phyloP scores from a whole-genome alignment of 2,797 vertebrate genomes.

The Hemitrygon akajei region DNA sequence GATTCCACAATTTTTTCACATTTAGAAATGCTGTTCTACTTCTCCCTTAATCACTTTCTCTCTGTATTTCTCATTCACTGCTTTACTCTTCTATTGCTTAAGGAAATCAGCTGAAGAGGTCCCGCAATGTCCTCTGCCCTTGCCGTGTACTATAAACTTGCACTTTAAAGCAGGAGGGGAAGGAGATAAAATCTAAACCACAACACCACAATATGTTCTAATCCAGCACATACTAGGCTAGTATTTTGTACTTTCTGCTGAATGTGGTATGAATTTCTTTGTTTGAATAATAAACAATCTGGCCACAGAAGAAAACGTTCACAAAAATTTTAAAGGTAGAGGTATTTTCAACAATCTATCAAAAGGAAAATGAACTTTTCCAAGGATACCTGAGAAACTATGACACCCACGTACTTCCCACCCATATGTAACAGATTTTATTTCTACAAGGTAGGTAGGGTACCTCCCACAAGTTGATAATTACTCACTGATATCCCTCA shows the following conservation, averaged over 20 bases:
- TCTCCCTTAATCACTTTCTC: background rate
- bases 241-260: background rate
- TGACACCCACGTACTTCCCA: slow-evolving; percentile 4
- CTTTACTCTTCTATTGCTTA: background rate
- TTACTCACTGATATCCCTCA: background rate
- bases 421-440: background rate
- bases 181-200: background rate
- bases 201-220: background rate
- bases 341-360: background rate
- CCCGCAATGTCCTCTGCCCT: background rate
- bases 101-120: background rate
- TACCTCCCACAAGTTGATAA: slow-evolving; percentile 6
- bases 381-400: background rate
- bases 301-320: background rate
- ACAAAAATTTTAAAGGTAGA: background rate
- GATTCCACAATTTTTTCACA: background rate
- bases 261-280: background rate
- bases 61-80: background rate
- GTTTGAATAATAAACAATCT: background rate
- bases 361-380: background rate
- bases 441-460: background rate
- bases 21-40: background rate
- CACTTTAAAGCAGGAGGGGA: background rate
- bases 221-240: background rate
- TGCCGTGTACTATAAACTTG: background rate